Percentiles rank a stretch among this genome's conserved stretches.
phyloP scores from a whole-genome alignment of 2,113 vertebrate genomes.

The Anguilla rostrata region DNA sequence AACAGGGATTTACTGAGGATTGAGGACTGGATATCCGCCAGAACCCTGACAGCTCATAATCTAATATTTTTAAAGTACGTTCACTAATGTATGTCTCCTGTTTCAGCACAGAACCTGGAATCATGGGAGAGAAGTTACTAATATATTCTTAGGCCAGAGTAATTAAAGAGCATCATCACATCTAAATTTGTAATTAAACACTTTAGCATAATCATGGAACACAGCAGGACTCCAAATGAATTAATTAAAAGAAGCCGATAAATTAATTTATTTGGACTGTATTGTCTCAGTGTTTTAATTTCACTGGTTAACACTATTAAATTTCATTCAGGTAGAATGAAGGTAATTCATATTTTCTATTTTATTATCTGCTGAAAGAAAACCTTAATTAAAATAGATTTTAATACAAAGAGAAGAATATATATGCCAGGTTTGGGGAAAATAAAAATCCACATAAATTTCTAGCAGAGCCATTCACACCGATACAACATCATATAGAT shows the following conservation, averaged over 20 bases:
- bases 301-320: constrained; percentile 16
- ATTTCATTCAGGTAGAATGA: constrained; percentile 15
- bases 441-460: background rate
- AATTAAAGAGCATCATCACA: constrained; percentile 89
- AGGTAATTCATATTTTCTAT: constrained; percentile 15
- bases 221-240: constrained; percentile 84
- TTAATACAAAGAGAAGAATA: background rate
- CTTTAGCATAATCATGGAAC: constrained; percentile 83
- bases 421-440: background rate
- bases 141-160: constrained; percentile 80
- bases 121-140: constrained; percentile 75
- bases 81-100: constrained; percentile 67
- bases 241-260: constrained; percentile 80
- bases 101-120: constrained; percentile 73
- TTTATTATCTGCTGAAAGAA: constrained; percentile 1
- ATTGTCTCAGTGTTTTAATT: constrained; percentile 53
- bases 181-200: constrained; percentile 92
- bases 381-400: background rate
- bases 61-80: constrained; percentile 72
- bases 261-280: constrained; percentile 74
- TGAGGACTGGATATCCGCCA: constrained; percentile 62
- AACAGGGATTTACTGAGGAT: constrained; percentile 75
- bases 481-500: background rate
- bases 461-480: background rate
- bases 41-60: constrained; percentile 64